Percentiles rank a stretch among this genome's conserved stretches.
Evolutionary conservation across 2,888 invertebrate genomes (phyloP).

Genomic region (Alcis repandata): DNA sequence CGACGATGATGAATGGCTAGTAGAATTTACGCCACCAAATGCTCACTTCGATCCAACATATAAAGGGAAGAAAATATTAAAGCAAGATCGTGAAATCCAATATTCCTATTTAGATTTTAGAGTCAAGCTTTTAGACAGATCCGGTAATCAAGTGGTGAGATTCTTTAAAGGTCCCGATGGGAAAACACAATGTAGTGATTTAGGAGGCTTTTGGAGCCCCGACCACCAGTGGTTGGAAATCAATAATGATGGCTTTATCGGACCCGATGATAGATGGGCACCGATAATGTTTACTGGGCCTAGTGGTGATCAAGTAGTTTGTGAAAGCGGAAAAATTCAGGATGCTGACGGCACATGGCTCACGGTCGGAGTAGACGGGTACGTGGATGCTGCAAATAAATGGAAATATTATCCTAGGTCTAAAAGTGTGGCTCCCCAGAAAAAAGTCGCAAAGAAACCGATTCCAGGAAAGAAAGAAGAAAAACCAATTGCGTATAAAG

Average conservation of each 20-base stretch:
- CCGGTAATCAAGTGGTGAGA: slow-evolving; percentile 75
- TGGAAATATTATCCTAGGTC: slow-evolving; percentile 70
- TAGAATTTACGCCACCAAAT: slow-evolving; percentile 81
- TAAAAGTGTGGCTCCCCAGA: slow-evolving; percentile 42
- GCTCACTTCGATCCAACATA: slow-evolving; percentile 70
- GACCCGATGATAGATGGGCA: slow-evolving; percentile 76
- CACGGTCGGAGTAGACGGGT: slow-evolving; percentile 77
- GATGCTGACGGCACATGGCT: slow-evolving; percentile 66
- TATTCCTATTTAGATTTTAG: slow-evolving; percentile 76
- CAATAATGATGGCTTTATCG: slow-evolving; percentile 75
- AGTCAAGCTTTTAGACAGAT: slow-evolving; percentile 73
- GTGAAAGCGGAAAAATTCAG: slow-evolving; percentile 74
- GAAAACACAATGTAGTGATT: slow-evolving; percentile 77
- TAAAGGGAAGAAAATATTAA: slow-evolving; percentile 65
- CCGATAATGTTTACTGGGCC: slow-evolving; percentile 73
- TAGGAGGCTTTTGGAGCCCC: slow-evolving; percentile 79
- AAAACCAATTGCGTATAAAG: slow-evolving; percentile 47
- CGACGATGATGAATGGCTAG: slow-evolving; percentile 79
- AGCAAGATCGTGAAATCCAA: slow-evolving; percentile 64
- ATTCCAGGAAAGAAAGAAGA: slow-evolving; percentile 53
- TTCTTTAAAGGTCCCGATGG: slow-evolving; percentile 79
- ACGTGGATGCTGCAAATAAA: slow-evolving; percentile 65
- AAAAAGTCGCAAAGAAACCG: slow-evolving; percentile 38
- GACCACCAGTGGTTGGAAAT: slow-evolving; percentile 77
- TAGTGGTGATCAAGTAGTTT: slow-evolving; percentile 70